A percentile compares a stretch with the other conserved stretches of the same genome.
Evolutionary conservation across 1,140 invertebrate species (phyloP).

Genomic region (Melitaea cinxia): DNA sequence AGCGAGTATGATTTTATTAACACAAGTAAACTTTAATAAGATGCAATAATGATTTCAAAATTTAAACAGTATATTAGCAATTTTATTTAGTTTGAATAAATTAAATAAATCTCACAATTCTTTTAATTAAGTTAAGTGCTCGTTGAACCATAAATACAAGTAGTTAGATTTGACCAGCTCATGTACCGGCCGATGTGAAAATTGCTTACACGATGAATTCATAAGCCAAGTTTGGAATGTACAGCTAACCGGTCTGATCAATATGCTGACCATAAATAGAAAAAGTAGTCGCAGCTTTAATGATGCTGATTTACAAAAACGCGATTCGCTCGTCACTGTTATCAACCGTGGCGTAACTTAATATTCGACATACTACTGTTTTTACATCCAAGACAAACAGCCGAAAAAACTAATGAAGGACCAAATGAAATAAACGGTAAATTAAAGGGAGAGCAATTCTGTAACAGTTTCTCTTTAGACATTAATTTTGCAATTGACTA

Average conservation of each 20-base stretch:
- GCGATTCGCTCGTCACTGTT: slow-evolving; percentile 56
- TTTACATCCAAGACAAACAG: slow-evolving; percentile 7
- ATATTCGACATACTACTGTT: slow-evolving; percentile 53
- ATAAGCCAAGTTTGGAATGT: slow-evolving; percentile 47
- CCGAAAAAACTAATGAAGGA: slow-evolving; percentile 1
- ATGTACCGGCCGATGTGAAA: slow-evolving; percentile 53
- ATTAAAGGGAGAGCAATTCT: background rate
- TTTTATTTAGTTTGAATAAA: no score
- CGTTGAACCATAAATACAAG: slow-evolving; percentile 7
- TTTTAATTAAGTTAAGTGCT: slow-evolving; percentile 13
- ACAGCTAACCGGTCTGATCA: slow-evolving; percentile 61
- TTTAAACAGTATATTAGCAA: no score
- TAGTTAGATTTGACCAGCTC: slow-evolving; percentile 23
- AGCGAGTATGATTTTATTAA: no score
- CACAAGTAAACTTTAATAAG: no score
- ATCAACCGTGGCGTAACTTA: slow-evolving; percentile 61
- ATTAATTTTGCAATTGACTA: slow-evolving; percentile 6
- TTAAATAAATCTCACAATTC: slow-evolving; percentile 26
- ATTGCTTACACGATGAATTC: slow-evolving; percentile 57
- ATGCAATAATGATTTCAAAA: no score
- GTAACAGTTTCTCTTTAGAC: background rate
- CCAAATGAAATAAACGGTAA: background rate
- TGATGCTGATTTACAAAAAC: slow-evolving; percentile 57
- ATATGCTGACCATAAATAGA: slow-evolving; percentile 75
- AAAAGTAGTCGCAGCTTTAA: slow-evolving; percentile 64